phyloP scores from a whole-genome alignment of 2,888 invertebrate genomes.

The Pemphredon lugubris region DNA sequence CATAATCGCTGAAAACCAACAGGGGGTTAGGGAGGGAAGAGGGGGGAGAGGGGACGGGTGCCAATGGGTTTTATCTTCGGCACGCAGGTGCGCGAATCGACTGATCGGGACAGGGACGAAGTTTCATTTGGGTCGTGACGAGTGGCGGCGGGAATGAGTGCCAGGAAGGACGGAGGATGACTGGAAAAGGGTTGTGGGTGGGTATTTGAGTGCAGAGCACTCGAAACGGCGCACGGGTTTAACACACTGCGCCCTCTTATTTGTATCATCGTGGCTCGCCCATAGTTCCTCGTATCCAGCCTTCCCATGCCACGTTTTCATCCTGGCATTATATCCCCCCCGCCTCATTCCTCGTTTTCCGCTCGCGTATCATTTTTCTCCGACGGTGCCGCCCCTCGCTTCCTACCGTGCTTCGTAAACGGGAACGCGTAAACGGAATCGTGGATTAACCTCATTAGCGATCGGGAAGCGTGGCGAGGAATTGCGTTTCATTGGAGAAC shows the following conservation, averaged over 20 bases:
- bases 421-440: background rate
- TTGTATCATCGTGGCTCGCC: constrained; percentile 50
- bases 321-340: constrained; percentile 12
- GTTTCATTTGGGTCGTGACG: constrained; percentile 67
- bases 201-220: constrained; percentile 63
- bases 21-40: too few relatives aligned
- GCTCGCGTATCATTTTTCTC: background rate
- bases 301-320: constrained; percentile 26
- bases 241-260: constrained; percentile 64
- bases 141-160: constrained; percentile 52
- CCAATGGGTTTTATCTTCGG: too few relatives aligned
- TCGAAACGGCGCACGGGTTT: constrained; percentile 60
- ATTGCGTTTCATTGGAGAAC: background rate
- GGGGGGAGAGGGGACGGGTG: too few relatives aligned
- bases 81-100: constrained; percentile 52
- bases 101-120: constrained; percentile 49
- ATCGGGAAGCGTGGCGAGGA: background rate
- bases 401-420: constrained; percentile 8
- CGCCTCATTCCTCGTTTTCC: background rate
- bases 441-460: constrained; percentile 3
- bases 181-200: constrained; percentile 58
- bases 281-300: constrained; percentile 43
- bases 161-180: constrained; percentile 49
- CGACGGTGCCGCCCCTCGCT: constrained; percentile 13
- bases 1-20: too few relatives aligned